Percentiles rank a stretch among this genome's conserved stretches.
These are phyloP conservation scores for Thera britannica DNA, from an alignment of 2,888 invertebrate genomes.

Conservation along the genomic window DNA sequence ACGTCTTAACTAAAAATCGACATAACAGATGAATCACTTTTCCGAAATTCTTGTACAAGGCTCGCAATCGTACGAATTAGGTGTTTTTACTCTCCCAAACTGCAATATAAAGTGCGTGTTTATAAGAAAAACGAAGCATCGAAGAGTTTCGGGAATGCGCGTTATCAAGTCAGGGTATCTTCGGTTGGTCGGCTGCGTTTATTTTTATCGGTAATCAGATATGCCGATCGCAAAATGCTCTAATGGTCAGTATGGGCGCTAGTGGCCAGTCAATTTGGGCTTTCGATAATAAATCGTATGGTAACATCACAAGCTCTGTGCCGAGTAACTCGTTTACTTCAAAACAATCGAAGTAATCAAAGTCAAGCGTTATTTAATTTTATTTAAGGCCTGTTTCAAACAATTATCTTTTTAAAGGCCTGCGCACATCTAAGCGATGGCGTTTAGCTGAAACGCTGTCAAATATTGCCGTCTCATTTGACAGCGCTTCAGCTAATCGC, in stretches of 20 bases:
- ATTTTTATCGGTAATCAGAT: constrained; percentile 45
- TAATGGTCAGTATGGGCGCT: constrained; percentile 45
- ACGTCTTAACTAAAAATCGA: too few species aligned
- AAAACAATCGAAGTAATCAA: constrained; percentile 44
- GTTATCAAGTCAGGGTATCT: constrained; percentile 37
- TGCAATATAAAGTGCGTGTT: constrained; percentile 6
- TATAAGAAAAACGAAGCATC: constrained; percentile 18
- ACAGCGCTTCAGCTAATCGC: too few species aligned
- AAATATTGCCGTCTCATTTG: too few species aligned
- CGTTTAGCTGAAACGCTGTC: too few species aligned
- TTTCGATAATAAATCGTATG: constrained; percentile 61
- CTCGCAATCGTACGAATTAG: not conserved
- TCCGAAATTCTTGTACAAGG: too few species aligned
- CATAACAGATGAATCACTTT: too few species aligned
- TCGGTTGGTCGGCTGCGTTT: constrained; percentile 28
- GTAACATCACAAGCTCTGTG: constrained; percentile 57
- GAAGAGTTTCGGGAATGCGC: constrained; percentile 30
- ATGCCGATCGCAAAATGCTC: constrained; percentile 40
- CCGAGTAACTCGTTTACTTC: constrained; percentile 55
- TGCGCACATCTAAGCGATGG: too few species aligned
- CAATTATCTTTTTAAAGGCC: too few species aligned
- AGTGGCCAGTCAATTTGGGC: constrained; percentile 55
- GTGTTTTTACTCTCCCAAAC: not conserved
- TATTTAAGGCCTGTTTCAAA: too few species aligned
- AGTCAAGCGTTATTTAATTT: too few species aligned